Base-by-base conservation (phyloP, 2,113 vertebrate genomes). In the Uropsilus gracilis region DNA sequence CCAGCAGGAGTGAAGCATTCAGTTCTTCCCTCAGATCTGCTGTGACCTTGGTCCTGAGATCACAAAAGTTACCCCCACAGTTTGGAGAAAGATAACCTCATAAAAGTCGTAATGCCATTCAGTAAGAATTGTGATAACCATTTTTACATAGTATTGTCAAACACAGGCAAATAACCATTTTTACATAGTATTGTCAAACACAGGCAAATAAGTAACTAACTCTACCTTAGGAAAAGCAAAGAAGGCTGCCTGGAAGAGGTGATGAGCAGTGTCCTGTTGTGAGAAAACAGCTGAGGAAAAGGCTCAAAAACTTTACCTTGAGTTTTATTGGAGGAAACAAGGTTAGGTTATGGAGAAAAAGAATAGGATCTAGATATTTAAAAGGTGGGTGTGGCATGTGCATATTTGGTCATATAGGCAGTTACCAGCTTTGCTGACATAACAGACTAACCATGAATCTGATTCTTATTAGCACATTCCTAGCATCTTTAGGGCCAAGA, bases 221-320 rank as follows among this genome's bases (percentile, higher is more conserved):
- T 71, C 16, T 8, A 48, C 63, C 28, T 68, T 22, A 8, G 71
- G 39, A 32, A 64, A 48, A 59, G 28, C 66, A 80, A 48, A 72
- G 86, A n/a, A 26, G 28, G 32, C 73, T 82, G n/a, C 69, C 32
- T 77, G 69, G 20, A 82, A 68, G 75, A 82, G 76, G 53, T 71
- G 76, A 8, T 14, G 32, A 57, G 28, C 24, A 42, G 61, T 17
- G 5, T 37, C 26, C 44, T 87, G 34, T 68, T 63, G 53, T 5
- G 34, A 76, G 18, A 44, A 42, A 26, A 28, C 9, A 69, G 30
- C 28, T 37, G 32, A 81, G 59, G 26, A 30, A 63, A 37, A 69
- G 14, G 1, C 30, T 26, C 81, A 78, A 42, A 50, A 22, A 24
- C 5, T 10, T 24, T 24, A 37, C 13, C 4, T 0, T 16, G 39